Conservation (phyloP, 2,888 invertebrate genomes). For the Drosophila nr. fundita region DNA sequence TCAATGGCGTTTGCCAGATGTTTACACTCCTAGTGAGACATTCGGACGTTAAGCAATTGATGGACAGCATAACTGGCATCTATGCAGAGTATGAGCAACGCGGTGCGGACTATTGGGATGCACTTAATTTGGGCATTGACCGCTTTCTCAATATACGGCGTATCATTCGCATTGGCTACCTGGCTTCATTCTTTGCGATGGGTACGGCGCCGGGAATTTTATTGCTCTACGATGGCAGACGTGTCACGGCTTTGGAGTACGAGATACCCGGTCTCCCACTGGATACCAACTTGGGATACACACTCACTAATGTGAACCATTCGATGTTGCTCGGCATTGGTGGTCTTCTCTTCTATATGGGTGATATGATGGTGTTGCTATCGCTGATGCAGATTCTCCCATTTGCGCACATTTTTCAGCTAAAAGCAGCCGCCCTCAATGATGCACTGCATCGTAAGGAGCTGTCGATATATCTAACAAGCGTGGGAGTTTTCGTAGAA, state of each 20-base stretch:
- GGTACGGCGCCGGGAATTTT: conserved; percentile 20
- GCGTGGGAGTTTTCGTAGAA: conserved; percentile 18
- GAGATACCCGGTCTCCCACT: conserved; percentile 54
- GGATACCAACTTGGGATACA: conserved; percentile 34
- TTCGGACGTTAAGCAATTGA: conserved; percentile 17
- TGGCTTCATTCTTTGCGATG: conserved; percentile 41
- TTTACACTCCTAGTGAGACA: conserved; percentile 40
- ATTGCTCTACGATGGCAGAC: conserved; percentile 41
- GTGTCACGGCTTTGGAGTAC: conserved; percentile 51
- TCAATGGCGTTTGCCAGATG: conserved; percentile 40
- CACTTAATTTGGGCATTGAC: conserved; percentile 41
- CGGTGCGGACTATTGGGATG: background rate
- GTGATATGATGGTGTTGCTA: conserved; percentile 46
- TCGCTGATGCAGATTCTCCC: conserved; percentile 53
- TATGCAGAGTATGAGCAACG: conserved; percentile 50
- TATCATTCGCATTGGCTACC: conserved; percentile 47
- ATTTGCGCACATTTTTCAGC: conserved; percentile 48
- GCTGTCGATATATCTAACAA: background rate
- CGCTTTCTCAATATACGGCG: conserved; percentile 34
- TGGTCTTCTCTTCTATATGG: conserved; percentile 50
- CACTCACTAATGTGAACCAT: conserved; percentile 43
- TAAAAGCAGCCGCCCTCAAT: conserved; percentile 45
- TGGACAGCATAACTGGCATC: conserved; percentile 10
- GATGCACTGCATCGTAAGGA: conserved; percentile 29
- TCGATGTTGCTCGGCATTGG: conserved; percentile 20